A percentile compares a stretch with the other conserved stretches of the same genome.
Evolutionary conservation across 2,888 invertebrate genomes (phyloP).

Genomic region (Kryphioiulus occultus): DNA sequence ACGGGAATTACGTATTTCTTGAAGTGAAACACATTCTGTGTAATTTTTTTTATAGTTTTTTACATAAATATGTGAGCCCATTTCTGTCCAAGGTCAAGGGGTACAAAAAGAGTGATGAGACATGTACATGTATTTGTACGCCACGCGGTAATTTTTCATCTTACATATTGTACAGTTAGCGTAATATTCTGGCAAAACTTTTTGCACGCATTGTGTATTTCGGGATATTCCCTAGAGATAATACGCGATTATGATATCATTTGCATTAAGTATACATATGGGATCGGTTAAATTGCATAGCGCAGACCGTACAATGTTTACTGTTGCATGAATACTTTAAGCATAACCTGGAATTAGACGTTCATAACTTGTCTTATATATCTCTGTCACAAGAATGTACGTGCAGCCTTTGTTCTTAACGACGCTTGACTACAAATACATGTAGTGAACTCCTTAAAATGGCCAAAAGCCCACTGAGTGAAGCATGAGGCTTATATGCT

Average conservation of each 20-base stretch:
- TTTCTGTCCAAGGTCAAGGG: background rate
- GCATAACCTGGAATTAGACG: background rate
- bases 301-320: background rate
- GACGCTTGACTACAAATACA: too few relatives aligned
- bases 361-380: background rate
- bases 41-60: too few relatives aligned
- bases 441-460: too few relatives aligned
- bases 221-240: background rate
- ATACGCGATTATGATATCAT: background rate
- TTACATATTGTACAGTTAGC: background rate
- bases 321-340: background rate
- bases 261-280: background rate
- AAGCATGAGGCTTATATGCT: too few relatives aligned
- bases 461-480: background rate
- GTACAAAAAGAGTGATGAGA: background rate
- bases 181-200: too few relatives aligned
- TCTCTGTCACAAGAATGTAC: background rate
- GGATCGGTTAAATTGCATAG: background rate
- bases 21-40: too few relatives aligned
- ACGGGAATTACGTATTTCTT: too few relatives aligned
- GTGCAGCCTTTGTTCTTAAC: background rate
- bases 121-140: background rate
- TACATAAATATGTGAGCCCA: too few relatives aligned
- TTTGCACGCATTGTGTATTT: background rate
- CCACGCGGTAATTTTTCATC: background rate